Conservation (phyloP, 2,797 vertebrate genomes). For the Aselliscus stoliczkanus region DNA sequence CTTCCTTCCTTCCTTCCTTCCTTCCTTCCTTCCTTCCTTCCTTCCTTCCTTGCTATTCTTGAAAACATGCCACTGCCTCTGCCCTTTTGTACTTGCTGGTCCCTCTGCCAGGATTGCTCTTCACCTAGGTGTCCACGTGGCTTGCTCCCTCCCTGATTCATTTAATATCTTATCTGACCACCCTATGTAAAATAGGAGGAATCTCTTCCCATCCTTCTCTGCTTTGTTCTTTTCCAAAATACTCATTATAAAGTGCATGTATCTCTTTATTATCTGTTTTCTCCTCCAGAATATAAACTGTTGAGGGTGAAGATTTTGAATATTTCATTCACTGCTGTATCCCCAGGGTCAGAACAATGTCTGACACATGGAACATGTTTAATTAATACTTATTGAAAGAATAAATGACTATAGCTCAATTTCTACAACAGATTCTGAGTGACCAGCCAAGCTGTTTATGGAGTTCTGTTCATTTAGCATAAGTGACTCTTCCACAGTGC, state of each 20-base stretch:
- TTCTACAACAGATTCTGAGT: neutral
- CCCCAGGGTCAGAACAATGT: neutral
- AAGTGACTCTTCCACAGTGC: neutral
- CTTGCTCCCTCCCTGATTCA: neutral
- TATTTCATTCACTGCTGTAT: neutral
- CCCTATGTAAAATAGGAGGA: neutral
- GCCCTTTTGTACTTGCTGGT: neutral
- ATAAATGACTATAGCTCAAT: neutral
- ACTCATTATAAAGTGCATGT: neutral
- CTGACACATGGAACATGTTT: neutral
- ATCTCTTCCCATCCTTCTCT: neutral
- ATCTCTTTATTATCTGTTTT: neutral
- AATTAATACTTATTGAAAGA: neutral
- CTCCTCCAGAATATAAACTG: neutral
- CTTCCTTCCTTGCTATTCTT: neutral
- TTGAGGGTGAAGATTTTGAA: neutral
- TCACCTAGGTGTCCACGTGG: accelerated
- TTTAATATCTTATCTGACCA: neutral
- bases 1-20: no score
- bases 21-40: no score
- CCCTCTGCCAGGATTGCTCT: neutral
- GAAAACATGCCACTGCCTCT: neutral
- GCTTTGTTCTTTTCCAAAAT: neutral
- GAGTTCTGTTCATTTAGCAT: neutral
- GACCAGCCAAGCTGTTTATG: neutral